Evolutionary conservation across 92 coral and sea anemone species (phyloP).

Genomic region (Anthopleura xanthogrammica): DNA sequence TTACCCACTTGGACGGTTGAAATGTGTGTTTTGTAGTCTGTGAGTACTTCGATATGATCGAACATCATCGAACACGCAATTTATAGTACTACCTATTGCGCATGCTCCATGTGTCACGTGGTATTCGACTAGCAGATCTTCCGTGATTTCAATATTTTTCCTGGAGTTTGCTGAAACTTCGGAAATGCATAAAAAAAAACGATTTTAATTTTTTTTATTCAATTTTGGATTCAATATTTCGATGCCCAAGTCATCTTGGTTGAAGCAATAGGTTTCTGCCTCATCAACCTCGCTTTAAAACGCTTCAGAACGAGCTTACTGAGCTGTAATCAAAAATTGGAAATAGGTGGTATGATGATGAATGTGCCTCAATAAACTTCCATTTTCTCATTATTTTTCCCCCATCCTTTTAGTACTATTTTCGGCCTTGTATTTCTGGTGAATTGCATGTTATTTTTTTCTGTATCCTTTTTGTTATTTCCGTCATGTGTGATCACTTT

Average conservation of each 20-base stretch:
- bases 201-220: too few relatives aligned
- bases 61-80: not conserved
- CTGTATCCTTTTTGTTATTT: not conserved
- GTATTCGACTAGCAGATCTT: not conserved
- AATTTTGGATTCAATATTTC: too few relatives aligned
- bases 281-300: too few relatives aligned
- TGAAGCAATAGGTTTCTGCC: too few relatives aligned
- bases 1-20: not conserved
- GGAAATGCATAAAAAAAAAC: not conserved
- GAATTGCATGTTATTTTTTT: not conserved
- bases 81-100: not conserved
- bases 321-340: too few relatives aligned
- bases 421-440: not conserved
- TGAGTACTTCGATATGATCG: not conserved
- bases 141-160: not conserved
- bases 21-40: not conserved
- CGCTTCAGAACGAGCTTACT: too few relatives aligned
- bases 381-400: not conserved
- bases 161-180: not conserved
- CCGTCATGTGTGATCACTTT: not conserved
- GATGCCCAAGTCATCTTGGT: too few relatives aligned
- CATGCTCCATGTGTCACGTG: not conserved
- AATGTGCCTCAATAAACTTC: not conserved
- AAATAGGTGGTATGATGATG: too few relatives aligned
- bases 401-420: not conserved